Conservation (phyloP, 2,113 vertebrate species). For the Podiceps cristatus region DNA sequence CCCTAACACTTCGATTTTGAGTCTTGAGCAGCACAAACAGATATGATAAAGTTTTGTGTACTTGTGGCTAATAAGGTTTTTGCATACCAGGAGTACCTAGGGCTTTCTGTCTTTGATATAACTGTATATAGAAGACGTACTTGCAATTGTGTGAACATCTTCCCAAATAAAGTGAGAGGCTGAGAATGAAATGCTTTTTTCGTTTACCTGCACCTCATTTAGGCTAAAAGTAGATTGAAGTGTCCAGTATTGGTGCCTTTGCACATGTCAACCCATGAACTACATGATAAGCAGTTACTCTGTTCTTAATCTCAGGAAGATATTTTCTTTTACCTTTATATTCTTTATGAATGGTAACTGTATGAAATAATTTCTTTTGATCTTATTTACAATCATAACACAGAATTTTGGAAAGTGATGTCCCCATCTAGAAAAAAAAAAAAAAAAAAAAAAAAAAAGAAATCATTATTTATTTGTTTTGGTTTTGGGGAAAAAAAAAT, state of each 20-base stretch:
- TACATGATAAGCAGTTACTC: background rate
- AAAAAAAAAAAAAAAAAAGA: background rate
- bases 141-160: background rate
- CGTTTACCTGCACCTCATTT: background rate
- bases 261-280: background rate
- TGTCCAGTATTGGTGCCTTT: fast-evolving
- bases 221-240: background rate
- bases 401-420: background rate
- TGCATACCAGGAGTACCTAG: background rate
- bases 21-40: background rate
- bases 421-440: fast-evolving
- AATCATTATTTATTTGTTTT: background rate
- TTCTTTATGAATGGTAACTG: background rate
- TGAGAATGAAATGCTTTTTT: background rate
- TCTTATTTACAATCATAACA: background rate
- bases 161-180: background rate
- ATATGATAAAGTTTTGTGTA: background rate
- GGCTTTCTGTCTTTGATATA: background rate
- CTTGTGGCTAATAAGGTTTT: background rate
- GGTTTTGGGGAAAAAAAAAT: background rate
- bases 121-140: background rate
- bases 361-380: background rate
- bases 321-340: background rate
- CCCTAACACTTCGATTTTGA: background rate
- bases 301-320: background rate